These are phyloP conservation scores for Drosophila pectinifera DNA, from an alignment of 1,140 invertebrate species.

Conservation along the genomic window DNA sequence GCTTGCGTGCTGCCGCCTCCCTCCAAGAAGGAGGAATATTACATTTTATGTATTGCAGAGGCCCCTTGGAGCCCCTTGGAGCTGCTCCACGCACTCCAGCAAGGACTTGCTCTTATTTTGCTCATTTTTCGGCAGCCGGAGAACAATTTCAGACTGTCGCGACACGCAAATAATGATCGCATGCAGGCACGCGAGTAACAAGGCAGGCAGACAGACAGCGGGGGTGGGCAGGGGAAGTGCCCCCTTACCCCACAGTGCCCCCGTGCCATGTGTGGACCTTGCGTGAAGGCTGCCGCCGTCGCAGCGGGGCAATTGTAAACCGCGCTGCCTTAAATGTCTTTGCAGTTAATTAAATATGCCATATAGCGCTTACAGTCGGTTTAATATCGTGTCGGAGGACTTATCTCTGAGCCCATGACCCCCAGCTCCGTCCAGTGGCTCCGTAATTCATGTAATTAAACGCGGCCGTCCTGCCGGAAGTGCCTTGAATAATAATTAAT, in stretches of 20 bases:
- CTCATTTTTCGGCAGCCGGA: conserved; percentile 47
- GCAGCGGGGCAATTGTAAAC: conserved; percentile 67
- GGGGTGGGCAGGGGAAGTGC: neutral
- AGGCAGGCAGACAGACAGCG: conserved; percentile 46
- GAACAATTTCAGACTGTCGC: conserved; percentile 52
- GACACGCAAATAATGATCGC: conserved; percentile 78
- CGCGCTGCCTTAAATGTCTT: conserved; percentile 74
- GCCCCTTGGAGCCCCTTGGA: conserved; percentile 8
- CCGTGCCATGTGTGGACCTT: conserved; percentile 34
- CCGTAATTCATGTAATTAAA: conserved; percentile 69
- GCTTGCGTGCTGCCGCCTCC: conserved; percentile 49
- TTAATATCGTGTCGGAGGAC: conserved; percentile 44
- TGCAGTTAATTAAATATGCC: conserved; percentile 78
- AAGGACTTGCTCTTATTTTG: conserved; percentile 52
- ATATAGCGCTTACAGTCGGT: conserved; percentile 48
- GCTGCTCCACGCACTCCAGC: conserved; percentile 56
- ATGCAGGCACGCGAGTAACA: conserved; percentile 74
- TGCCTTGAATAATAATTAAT: conserved; percentile 75
- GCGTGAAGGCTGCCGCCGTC: conserved; percentile 65
- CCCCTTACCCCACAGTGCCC: conserved; percentile 2
- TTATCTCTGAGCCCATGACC: conserved; percentile 12
- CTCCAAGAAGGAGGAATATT: conserved; percentile 53
- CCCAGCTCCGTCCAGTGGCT: neutral
- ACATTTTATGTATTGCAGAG: conserved; percentile 67
- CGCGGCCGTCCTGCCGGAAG: conserved; percentile 17